Conservation (phyloP, 2,888 invertebrate species). For the Drosophila falleni region DNA sequence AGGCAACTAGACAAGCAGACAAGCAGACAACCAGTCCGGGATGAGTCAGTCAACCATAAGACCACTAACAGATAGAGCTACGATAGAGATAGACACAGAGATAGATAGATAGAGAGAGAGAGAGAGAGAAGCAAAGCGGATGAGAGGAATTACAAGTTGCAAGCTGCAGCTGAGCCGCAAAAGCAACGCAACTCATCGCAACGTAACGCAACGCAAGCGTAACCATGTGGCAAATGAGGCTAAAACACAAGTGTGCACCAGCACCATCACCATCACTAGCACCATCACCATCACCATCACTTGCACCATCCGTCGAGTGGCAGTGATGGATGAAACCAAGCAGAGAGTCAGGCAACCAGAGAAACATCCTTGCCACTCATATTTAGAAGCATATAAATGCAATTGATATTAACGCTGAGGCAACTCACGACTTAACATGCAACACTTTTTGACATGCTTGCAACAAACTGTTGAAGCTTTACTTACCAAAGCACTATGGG, state of each 20-base stretch:
- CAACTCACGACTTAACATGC: neutral
- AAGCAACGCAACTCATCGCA: slow-evolving; percentile 24
- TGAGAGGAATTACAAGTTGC: slow-evolving; percentile 22
- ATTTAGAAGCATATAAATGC: slow-evolving; percentile 18
- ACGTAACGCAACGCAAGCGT: slow-evolving; percentile 43
- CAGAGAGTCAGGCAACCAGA: neutral
- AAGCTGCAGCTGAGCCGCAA: slow-evolving; percentile 28
- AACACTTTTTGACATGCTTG: neutral
- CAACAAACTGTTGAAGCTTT: neutral
- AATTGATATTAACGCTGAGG: slow-evolving; percentile 32
- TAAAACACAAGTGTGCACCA: slow-evolving; percentile 65
- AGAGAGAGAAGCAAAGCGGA: neutral
- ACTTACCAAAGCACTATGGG: neutral
- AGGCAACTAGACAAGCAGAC: slow-evolving; percentile 2
- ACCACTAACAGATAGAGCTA: slow-evolving; percentile 27
- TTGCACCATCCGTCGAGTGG: slow-evolving; percentile 36
- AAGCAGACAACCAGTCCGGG: slow-evolving; percentile 10
- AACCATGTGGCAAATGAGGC: slow-evolving; percentile 73
- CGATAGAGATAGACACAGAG: neutral
- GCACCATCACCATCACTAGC: slow-evolving; percentile 31
- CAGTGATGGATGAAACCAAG: slow-evolving; percentile 57
- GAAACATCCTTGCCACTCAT: slow-evolving; percentile 3
- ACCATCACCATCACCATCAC: neutral
- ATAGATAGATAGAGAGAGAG: neutral
- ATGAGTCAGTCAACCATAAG: slow-evolving; percentile 27